Evolutionary conservation across 2,113 vertebrate genomes (phyloP).

Genomic region (Anhinga anhinga): DNA sequence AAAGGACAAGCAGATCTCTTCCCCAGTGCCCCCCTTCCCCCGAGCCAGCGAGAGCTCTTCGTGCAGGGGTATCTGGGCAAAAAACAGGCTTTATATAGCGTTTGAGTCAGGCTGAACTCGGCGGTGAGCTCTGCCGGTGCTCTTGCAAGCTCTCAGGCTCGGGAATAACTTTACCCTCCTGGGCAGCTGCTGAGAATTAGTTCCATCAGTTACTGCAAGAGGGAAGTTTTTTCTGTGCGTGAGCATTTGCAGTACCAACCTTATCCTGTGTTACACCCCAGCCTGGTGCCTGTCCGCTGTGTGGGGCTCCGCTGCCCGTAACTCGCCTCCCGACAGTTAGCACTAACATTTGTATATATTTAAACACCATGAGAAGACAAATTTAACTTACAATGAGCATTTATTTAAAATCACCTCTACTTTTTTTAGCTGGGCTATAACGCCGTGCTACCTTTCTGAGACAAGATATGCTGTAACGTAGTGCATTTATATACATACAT

Average conservation of each 20-base stretch:
- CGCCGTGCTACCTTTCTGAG: neutral
- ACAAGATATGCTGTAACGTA: neutral
- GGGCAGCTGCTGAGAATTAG: neutral
- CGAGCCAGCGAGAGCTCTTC: rapidly evolving
- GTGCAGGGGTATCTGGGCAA: neutral
- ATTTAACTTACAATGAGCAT: neutral
- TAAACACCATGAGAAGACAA: neutral
- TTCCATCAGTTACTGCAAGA: neutral
- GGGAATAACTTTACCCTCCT: neutral
- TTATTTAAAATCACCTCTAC: neutral
- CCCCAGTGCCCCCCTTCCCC: neutral
- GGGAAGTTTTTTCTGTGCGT: neutral
- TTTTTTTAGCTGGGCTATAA: neutral
- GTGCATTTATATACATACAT: too few species aligned
- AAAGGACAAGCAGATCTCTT: neutral
- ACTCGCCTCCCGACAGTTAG: neutral
- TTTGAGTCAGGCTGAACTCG: neutral
- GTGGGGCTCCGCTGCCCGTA: neutral
- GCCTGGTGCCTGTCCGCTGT: neutral
- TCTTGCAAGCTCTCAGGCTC: neutral
- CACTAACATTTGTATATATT: too few species aligned
- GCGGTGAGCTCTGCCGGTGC: neutral
- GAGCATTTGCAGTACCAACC: neutral
- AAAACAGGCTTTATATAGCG: neutral
- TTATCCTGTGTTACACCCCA: neutral